phyloP scores from a whole-genome alignment of 2,113 vertebrate genomes.

The Donacobius atricapilla region DNA sequence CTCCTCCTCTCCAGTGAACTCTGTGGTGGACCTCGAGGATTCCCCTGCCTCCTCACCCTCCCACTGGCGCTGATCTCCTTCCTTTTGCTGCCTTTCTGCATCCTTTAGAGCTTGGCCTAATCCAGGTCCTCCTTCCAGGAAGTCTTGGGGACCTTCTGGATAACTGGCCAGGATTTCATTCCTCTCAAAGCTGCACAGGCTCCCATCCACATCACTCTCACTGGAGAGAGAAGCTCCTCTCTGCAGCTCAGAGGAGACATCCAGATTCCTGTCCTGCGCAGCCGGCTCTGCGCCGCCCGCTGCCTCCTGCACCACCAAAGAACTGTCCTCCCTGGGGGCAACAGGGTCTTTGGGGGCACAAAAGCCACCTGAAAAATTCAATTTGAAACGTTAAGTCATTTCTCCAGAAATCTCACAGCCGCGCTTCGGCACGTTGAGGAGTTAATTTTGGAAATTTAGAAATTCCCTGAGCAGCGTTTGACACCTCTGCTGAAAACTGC shows the following conservation, averaged over 20 bases:
- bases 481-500: background rate
- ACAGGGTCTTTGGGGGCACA: background rate
- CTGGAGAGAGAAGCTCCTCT: background rate
- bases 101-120: background rate
- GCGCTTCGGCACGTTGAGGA: background rate
- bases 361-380: background rate
- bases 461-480: background rate
- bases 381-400: background rate
- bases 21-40: background rate
- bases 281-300: background rate
- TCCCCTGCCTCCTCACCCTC: background rate
- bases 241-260: background rate
- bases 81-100: background rate
- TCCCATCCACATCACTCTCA: slow-evolving; percentile 22
- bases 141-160: background rate
- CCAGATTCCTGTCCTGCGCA: background rate
- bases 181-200: slow-evolving; percentile 72
- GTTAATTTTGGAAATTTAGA: background rate
- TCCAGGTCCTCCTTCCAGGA: background rate
- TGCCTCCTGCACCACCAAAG: background rate
- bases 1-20: background rate
- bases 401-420: background rate
- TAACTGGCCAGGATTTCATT: slow-evolving; percentile 67
- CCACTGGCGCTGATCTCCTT: background rate
- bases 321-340: background rate